Evolutionary conservation across 2,113 vertebrate genomes (phyloP).

Genomic region (Semnornis frantzii): DNA sequence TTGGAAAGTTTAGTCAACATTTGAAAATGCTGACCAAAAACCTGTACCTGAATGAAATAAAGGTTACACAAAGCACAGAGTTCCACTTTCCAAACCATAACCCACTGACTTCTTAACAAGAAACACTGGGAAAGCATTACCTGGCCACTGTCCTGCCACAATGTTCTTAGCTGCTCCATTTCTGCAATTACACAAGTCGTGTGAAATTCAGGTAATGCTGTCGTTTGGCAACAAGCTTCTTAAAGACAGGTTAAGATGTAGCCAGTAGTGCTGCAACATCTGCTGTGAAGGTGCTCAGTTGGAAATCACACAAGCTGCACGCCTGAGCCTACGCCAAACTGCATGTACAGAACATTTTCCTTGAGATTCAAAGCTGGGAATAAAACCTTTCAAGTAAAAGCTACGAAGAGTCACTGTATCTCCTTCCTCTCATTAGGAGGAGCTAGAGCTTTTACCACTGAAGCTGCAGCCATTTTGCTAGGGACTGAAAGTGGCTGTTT

Average conservation of each 20-base stretch:
- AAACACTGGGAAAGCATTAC: not conserved
- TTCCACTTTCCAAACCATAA: not conserved
- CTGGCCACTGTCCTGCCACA: not conserved
- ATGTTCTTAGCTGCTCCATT: not conserved
- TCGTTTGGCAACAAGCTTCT: not conserved
- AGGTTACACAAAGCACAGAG: not conserved
- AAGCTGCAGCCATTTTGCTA: not conserved
- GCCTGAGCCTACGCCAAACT: fast-evolving
- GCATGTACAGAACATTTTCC: not conserved
- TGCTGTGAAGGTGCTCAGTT: not conserved
- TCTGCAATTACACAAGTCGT: not conserved
- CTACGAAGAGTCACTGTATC: not conserved
- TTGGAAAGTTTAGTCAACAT: not conserved
- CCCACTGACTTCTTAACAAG: fast-evolving
- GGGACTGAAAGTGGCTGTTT: fast-evolving
- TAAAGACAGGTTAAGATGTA: not conserved
- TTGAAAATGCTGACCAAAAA: not conserved
- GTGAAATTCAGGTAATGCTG: not conserved
- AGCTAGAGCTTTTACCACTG: not conserved
- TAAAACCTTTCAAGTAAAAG: not conserved
- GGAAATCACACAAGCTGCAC: not conserved
- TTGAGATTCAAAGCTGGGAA: not conserved
- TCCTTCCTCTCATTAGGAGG: not conserved
- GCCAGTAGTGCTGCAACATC: not conserved
- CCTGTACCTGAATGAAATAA: not conserved